A percentile compares a stretch with the other conserved stretches of the same genome.
Conservation (phyloP, 1,140 invertebrate species). For the Phortica variegata region DNA sequence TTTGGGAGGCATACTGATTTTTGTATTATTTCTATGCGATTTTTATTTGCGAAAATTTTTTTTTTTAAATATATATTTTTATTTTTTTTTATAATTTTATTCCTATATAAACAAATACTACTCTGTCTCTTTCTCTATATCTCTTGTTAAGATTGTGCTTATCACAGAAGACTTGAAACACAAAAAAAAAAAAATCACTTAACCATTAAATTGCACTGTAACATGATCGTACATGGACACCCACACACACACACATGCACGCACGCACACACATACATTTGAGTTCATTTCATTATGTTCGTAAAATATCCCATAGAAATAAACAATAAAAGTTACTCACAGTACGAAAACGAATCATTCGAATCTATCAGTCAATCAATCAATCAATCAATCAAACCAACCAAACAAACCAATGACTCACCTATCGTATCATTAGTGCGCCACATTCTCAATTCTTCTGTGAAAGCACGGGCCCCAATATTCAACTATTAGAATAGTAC, state of each 20-base stretch:
- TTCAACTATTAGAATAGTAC: constrained; percentile 41
- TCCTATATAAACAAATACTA: constrained; percentile 50
- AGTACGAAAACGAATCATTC: no score
- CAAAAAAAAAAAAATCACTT: constrained; percentile 49
- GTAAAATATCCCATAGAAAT: constrained; percentile 10
- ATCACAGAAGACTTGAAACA: constrained; percentile 58
- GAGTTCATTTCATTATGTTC: constrained; percentile 37
- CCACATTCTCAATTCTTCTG: constrained; percentile 57
- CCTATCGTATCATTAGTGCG: constrained; percentile 49
- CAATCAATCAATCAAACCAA: not conserved
- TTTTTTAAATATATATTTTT: constrained; percentile 16
- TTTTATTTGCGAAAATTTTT: no score
- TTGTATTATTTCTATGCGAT: not conserved
- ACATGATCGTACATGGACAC: not conserved
- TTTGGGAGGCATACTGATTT: constrained; percentile 23
- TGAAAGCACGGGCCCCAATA: constrained; percentile 57
- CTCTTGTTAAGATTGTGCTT: constrained; percentile 47
- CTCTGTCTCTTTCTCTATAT: constrained; percentile 24
- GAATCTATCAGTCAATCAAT: no score
- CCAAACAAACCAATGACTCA: constrained; percentile 8
- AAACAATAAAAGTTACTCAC: constrained; percentile 6
- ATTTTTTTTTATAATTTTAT: constrained; percentile 17
- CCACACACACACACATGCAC: constrained; percentile 11
- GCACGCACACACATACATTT: constrained; percentile 17
- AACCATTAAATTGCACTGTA: constrained; percentile 27